phyloP scores from a whole-genome alignment of 2,888 invertebrate species.

The Adineta ricciae region DNA sequence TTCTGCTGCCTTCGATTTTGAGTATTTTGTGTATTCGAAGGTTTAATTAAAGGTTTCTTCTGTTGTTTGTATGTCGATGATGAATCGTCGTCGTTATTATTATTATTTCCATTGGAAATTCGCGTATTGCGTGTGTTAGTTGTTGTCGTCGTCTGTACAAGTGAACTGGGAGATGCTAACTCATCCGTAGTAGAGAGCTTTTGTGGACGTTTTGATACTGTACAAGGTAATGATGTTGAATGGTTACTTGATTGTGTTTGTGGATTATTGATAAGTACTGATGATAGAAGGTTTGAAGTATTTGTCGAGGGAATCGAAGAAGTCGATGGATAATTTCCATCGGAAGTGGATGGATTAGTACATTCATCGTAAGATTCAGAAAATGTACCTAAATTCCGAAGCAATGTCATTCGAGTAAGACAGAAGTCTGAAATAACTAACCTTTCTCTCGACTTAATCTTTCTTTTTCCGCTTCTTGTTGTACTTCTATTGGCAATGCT shows the following conservation, averaged over 20 bases:
- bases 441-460: too few species aligned
- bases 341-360: background rate
- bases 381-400: background rate
- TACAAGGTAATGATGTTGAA: constrained; percentile 13
- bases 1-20: constrained; percentile 7
- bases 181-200: background rate
- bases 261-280: background rate
- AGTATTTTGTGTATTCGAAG: background rate
- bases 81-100: background rate
- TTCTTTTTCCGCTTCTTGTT: too few species aligned
- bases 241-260: background rate
- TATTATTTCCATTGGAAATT: background rate
- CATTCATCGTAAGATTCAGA: constrained; percentile 11
- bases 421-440: background rate
- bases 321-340: background rate
- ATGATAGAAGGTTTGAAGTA: background rate
- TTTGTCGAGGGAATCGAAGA: background rate
- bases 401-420: too few species aligned
- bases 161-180: background rate
- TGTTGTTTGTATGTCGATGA: background rate
- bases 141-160: background rate
- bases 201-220: constrained; percentile 13
- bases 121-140: background rate
- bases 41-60: background rate
- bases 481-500: too few species aligned